A percentile compares a stretch with the other conserved stretches of the same genome.
Evolutionary conservation across 2,113 vertebrate genomes (phyloP).

Genomic region (Collichthys lucidus): DNA sequence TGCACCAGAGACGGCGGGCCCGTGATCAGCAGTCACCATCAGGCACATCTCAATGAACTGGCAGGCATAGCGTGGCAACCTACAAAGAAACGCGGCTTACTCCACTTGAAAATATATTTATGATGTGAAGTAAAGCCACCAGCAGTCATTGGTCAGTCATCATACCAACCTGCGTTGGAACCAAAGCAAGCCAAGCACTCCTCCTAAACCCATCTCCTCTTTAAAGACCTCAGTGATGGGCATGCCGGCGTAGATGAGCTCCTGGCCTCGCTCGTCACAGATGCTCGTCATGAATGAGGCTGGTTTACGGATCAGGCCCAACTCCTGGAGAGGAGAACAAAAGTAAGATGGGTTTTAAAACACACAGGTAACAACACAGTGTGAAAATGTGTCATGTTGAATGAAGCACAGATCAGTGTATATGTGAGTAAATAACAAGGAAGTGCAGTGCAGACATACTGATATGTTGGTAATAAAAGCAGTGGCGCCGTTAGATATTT

Average conservation of each 20-base stretch:
- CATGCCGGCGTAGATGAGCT: conserved; percentile 98
- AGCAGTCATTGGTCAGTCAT: accelerated
- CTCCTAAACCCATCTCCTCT: conserved; percentile 96
- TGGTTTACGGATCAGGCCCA: conserved; percentile 97
- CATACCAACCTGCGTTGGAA: conserved; percentile 92
- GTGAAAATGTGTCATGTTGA: not conserved
- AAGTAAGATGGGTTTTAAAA: not conserved
- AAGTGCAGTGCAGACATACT: not conserved
- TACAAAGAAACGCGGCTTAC: conserved; percentile 56
- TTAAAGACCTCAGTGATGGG: conserved; percentile 98
- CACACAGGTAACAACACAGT: not conserved
- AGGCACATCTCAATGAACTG: conserved; percentile 99
- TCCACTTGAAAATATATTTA: not conserved
- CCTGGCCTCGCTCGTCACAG: conserved; percentile 96
- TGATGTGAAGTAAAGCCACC: not conserved
- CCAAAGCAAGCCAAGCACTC: conserved; percentile 96
- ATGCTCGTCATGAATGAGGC: conserved; percentile 99
- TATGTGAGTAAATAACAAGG: not conserved
- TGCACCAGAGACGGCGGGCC: conserved; percentile 95
- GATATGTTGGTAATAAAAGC: not conserved
- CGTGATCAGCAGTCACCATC: conserved; percentile 98
- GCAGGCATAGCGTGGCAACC: conserved; percentile 94
- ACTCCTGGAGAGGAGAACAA: conserved; percentile 83
- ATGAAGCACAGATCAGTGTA: not conserved
- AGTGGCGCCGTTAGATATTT: not conserved